phyloP scores from a whole-genome alignment of 2,113 vertebrate species.

The Rattus norvegicus region DNA sequence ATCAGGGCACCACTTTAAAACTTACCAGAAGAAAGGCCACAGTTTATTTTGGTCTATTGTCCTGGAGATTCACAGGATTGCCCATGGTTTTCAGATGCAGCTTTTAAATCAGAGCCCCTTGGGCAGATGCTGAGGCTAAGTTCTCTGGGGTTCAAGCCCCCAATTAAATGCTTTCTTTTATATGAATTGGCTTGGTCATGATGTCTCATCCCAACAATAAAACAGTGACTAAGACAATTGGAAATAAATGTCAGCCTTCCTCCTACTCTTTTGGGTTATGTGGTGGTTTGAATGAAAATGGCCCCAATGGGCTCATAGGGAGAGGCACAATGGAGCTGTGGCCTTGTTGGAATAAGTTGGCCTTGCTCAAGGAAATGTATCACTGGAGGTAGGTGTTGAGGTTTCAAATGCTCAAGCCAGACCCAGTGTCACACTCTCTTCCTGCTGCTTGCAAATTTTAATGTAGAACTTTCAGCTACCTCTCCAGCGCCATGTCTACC shows the following conservation, averaged over 20 bases:
- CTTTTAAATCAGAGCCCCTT: background rate
- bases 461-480: background rate
- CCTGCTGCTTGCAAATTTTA: background rate
- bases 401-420: background rate
- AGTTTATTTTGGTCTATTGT: background rate
- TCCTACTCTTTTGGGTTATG: background rate
- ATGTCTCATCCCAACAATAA: background rate
- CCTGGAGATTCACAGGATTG: background rate
- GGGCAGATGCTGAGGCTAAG: background rate
- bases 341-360: background rate
- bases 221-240: background rate
- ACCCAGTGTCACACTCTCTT: background rate
- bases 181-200: background rate
- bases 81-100: background rate
- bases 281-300: background rate
- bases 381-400: background rate
- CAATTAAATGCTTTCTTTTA: background rate
- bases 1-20: background rate
- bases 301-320: too few relatives aligned
- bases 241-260: background rate
- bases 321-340: background rate
- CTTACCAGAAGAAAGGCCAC: background rate
- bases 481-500: background rate
- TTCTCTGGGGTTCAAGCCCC: background rate
- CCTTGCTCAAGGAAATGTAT: background rate